A percentile compares a stretch with the other conserved stretches of the same genome.
Conservation (phyloP, 2,888 invertebrate species). For the Crepidodera aurea region DNA sequence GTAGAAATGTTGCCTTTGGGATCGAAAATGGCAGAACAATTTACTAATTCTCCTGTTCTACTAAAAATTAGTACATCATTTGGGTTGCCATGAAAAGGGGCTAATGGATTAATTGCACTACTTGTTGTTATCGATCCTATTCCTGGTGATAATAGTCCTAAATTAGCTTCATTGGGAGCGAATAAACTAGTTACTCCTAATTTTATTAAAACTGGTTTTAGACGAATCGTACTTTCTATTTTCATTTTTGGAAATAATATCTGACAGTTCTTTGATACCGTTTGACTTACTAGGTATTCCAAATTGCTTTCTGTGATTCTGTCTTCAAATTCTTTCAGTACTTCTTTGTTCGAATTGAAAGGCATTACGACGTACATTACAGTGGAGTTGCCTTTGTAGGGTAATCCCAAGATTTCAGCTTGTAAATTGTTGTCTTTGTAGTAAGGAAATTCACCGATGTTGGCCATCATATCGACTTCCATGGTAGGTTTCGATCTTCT, state of each 20-base stretch:
- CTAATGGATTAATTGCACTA: constrained; percentile 36
- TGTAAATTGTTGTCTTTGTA: constrained; percentile 63
- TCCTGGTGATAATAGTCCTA: constrained; percentile 70
- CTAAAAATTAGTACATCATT: constrained; percentile 47
- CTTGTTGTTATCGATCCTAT: constrained; percentile 68
- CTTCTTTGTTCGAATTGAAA: constrained; percentile 60
- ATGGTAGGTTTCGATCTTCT: constrained; percentile 58
- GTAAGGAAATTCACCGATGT: constrained; percentile 69
- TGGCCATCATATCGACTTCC: constrained; percentile 73
- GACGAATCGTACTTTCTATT: constrained; percentile 66
- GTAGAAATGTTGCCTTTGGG: constrained; percentile 45
- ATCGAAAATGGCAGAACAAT: constrained; percentile 52
- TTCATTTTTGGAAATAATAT: constrained; percentile 77
- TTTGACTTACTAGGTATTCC: constrained; percentile 63
- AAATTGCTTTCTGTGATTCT: constrained; percentile 63
- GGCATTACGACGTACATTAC: constrained; percentile 75
- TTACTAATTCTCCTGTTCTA: constrained; percentile 41
- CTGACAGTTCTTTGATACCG: constrained; percentile 63
- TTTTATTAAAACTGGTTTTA: constrained; percentile 65
- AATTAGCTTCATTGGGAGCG: constrained; percentile 67
- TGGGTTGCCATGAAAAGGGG: constrained; percentile 7
- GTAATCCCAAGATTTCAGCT: constrained; percentile 72
- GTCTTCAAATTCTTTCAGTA: constrained; percentile 63
- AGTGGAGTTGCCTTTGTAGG: constrained; percentile 73
- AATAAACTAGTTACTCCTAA: constrained; percentile 74